Base-by-base conservation (phyloP, 2,113 vertebrate species). In the Micronycteris hirsuta region DNA sequence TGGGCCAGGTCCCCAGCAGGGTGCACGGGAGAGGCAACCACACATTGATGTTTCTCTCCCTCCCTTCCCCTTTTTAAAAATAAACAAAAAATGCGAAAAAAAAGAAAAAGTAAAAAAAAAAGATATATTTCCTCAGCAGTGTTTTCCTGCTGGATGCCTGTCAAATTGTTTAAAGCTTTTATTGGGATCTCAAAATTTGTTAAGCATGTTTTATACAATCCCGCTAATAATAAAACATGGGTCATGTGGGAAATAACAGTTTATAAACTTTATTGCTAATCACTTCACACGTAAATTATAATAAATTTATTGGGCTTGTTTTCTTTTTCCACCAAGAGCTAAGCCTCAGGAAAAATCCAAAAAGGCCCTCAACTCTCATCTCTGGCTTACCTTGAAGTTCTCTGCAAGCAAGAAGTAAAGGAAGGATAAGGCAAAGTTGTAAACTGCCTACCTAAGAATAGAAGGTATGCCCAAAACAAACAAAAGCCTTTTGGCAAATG, bases 201-300 rank as follows among this genome's bases (percentile, higher is more conserved):
- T 33, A 94, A 65, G n/a, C 4, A 65, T 24, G 78, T 84, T 67
- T 65, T 85, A 19, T 33, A 76, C 45, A 78, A 67, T 67, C 76
- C 68, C 67, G 45, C 16, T 74, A 83, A 56, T 45, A 56, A 76
- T 76, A 82, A 93, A 78, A 61, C 17, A 83, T 36, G 77, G 68
- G 31, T 17, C 89, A 88, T 54, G 12, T 65, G 56, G 31, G 22
- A 88, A 47, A 80, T 70, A 16, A 94, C 38, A 47, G 16, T 83
- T 89, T 5, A 94, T 93, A 94, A 89, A 67, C 28, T 67, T 43
- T 54, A 94, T 9, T 93, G 67, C 22, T 89, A 94, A 31, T 76
- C 22, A 65, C 12, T 54, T 82, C 45, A 83, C 36, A 83, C 2
- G 33, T 76, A 73, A 52, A 88, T 81, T 73, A 52, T 36, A 85